Base-by-base conservation (phyloP, 2,113 vertebrate genomes). In the Thunnus thynnus region DNA sequence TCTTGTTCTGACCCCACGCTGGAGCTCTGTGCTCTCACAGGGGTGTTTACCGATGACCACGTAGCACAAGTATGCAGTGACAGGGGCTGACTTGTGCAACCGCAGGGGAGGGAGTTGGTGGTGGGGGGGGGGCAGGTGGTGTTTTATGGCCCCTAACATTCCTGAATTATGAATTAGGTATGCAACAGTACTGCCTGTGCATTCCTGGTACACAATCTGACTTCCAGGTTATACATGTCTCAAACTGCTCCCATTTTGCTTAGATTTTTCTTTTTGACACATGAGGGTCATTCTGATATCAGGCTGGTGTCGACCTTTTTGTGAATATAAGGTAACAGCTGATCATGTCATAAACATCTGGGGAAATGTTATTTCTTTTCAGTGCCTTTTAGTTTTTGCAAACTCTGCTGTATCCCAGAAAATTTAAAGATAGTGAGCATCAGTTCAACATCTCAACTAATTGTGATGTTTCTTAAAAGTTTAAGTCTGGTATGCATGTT, bases 11-110 rank as follows among this genome's bases (percentile, higher is more conserved):
- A 91, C 78, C 84, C 87, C 63, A 16, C 4, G 50, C 11, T 22
- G 47, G 22, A 64, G 55, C 47, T 13, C 52, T 0, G 46, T 13
- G 5, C 66, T 82, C 85, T 86, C 66, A 22, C 60, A 27, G 22
- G 80, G 71, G 83, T 90, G 78, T 90, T 89, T 74, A 87, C 78
- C 8, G 25, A 88, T 91, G 91, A 93, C 88, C 81, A 61, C 27
- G 75, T 1, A 36, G 66, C 72, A 62, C 1, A 91, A 78, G 60
- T 79, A 92, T 91, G 81, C 58, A 66, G 81, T 61, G 68, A 82
- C 78, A 20, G 76, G 64, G 84, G 62, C 63, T 18, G 68, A 82
- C 82, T 87, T 85, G 82, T 85, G 75, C 75, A 87, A 86, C 80
- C 48, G 10, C 65, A 71, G 83, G 47, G 18, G 52, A 2, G 52